A percentile compares a stretch with the other conserved stretches of the same genome.
Conservation (phyloP, 2,888 invertebrate species). For the Scelioninae gen. 2 region DNA sequence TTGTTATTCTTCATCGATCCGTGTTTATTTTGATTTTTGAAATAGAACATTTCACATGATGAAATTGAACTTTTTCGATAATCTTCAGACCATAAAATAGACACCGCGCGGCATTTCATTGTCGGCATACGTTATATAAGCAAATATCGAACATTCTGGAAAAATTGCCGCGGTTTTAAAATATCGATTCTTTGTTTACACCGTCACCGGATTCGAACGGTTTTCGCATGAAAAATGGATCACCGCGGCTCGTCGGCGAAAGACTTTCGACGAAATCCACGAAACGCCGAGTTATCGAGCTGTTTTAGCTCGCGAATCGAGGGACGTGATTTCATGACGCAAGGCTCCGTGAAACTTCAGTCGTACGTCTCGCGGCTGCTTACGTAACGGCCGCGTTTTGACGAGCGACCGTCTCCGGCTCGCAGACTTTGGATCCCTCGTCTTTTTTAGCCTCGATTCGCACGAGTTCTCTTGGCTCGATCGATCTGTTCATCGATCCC, state of each 20-base stretch:
- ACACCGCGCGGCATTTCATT: neutral
- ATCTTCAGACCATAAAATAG: too few relatives aligned
- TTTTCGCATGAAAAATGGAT: too few relatives aligned
- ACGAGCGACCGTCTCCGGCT: neutral
- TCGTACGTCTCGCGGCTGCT: neutral
- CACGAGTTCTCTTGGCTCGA: neutral
- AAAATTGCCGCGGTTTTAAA: neutral
- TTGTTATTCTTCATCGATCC: too few relatives aligned
- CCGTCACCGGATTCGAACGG: too few relatives aligned
- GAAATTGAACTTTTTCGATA: too few relatives aligned
- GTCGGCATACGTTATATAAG: neutral
- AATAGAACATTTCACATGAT: too few relatives aligned
- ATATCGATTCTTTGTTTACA: neutral
- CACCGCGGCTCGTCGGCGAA: neutral
- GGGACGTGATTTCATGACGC: constrained; percentile 7
- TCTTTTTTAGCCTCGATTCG: constrained; percentile 1
- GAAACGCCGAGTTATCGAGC: neutral
- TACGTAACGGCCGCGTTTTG: constrained; percentile 1
- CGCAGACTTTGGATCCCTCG: constrained; percentile 10
- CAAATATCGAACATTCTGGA: constrained; percentile 1
- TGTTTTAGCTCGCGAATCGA: neutral
- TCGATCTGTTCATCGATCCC: constrained; percentile 3
- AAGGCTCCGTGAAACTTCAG: constrained; percentile 4
- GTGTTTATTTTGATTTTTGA: too few relatives aligned
- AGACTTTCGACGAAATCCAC: neutral